These are phyloP conservation scores for Heliconius hortense DNA, from an alignment of 2,888 invertebrate species.

Conservation along the genomic window DNA sequence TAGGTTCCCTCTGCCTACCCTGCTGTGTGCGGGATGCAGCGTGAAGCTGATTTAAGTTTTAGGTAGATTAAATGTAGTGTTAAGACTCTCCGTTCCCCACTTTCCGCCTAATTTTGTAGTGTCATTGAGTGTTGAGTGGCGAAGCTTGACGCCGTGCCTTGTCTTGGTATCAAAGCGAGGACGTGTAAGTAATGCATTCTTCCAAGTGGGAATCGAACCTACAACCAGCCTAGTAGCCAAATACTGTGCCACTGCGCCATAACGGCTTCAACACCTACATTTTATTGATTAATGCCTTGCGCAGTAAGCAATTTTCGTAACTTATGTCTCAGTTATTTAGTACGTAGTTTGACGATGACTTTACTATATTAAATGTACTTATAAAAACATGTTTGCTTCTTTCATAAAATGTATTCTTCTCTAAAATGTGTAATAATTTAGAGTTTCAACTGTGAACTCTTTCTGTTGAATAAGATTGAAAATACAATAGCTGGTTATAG, in stretches of 20 bases:
- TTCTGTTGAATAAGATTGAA: no score
- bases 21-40: no score
- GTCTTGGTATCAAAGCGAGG: neutral
- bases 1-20: no score
- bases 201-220: neutral
- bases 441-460: no score
- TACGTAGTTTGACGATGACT: neutral
- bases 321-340: constrained; percentile 4
- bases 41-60: no score
- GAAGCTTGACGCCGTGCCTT: neutral
- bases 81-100: neutral
- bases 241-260: neutral
- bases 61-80: neutral
- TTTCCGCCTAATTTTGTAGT: neutral
- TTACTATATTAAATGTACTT: neutral
- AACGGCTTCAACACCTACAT: constrained; percentile 17
- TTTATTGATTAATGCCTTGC: constrained; percentile 26
- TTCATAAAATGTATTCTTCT: neutral
- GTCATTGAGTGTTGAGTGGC: neutral
- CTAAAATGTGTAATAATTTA: no score
- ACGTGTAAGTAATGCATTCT: neutral
- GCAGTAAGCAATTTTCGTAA: constrained; percentile 6
- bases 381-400: neutral
- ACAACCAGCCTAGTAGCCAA: neutral
- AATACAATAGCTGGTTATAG: no score